phyloP scores from a whole-genome alignment of 2,797 vertebrate genomes.

The Eurystomus glaucurus region DNA sequence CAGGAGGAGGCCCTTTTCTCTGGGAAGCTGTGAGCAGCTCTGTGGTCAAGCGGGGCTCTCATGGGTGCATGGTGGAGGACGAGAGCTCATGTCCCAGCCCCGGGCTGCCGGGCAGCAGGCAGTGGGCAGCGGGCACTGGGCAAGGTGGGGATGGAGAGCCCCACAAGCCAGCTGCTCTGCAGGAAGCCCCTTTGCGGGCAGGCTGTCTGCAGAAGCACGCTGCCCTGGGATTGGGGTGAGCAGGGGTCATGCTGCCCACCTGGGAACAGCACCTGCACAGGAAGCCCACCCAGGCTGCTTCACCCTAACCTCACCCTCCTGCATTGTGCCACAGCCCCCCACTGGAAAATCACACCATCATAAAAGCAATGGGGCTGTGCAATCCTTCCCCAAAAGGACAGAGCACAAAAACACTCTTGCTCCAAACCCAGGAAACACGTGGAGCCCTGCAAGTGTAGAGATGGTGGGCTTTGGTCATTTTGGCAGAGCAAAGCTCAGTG shows the following conservation, averaged over 20 bases:
- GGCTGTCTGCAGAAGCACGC: neutral
- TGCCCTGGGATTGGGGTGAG: neutral
- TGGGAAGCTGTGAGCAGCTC: fast-evolving
- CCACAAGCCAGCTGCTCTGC: neutral
- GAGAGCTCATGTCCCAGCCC: fast-evolving
- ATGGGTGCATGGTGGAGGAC: fast-evolving
- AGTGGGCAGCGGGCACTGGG: fast-evolving
- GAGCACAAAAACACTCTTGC: neutral
- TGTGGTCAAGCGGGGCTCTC: fast-evolving
- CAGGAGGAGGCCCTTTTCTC: neutral
- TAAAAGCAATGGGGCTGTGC: neutral
- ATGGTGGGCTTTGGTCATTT: neutral
- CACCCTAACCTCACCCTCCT: neutral
- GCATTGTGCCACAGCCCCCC: no score
- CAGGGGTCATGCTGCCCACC: neutral
- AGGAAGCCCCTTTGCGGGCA: neutral
- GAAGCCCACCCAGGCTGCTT: neutral
- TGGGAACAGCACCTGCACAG: fast-evolving
- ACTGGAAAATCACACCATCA: neutral
- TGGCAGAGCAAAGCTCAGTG: neutral
- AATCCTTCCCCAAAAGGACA: neutral
- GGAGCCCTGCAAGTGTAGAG: neutral
- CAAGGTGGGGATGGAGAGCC: neutral
- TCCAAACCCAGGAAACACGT: neutral
- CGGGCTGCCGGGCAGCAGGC: neutral